A percentile compares a stretch with the other conserved stretches of the same genome.
Evolutionary conservation across 2,113 vertebrate genomes (phyloP).

Genomic region (Bubo blakistoni): DNA sequence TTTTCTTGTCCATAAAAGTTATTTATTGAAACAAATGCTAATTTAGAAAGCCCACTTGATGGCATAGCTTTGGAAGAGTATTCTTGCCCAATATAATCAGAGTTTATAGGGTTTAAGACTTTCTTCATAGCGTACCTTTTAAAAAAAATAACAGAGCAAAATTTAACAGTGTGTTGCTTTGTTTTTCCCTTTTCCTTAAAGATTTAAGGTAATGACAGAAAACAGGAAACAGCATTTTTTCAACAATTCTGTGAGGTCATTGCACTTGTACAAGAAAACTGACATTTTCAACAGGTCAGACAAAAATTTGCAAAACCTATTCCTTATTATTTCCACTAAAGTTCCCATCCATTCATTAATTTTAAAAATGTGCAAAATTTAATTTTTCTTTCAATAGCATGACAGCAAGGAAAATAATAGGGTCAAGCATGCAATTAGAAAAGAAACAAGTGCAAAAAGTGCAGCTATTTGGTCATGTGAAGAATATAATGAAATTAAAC

Average conservation of each 20-base stretch:
- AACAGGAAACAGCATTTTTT: not conserved
- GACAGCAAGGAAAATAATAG: not conserved
- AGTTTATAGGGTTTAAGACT: not conserved
- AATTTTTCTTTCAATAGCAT: not conserved
- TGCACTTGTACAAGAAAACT: not conserved
- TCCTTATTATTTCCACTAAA: not conserved
- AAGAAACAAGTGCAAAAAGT: not conserved
- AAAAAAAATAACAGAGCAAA: not conserved
- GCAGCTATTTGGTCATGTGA: not conserved
- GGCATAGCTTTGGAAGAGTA: not conserved
- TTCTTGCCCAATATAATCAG: not conserved
- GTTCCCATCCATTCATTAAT: not conserved
- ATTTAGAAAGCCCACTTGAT: not conserved
- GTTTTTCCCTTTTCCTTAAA: not conserved
- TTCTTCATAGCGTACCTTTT: not conserved
- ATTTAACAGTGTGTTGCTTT: not conserved
- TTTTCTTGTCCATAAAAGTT: not conserved
- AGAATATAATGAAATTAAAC: not conserved
- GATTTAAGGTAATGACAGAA: not conserved
- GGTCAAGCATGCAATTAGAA: not conserved
- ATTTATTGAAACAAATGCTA: not conserved
- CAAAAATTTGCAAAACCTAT: not conserved
- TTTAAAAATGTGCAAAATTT: not conserved
- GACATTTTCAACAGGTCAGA: not conserved
- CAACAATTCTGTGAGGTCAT: accelerated